Evolutionary conservation across 2,888 invertebrate species (phyloP).

Genomic region (Melipona beecheii): DNA sequence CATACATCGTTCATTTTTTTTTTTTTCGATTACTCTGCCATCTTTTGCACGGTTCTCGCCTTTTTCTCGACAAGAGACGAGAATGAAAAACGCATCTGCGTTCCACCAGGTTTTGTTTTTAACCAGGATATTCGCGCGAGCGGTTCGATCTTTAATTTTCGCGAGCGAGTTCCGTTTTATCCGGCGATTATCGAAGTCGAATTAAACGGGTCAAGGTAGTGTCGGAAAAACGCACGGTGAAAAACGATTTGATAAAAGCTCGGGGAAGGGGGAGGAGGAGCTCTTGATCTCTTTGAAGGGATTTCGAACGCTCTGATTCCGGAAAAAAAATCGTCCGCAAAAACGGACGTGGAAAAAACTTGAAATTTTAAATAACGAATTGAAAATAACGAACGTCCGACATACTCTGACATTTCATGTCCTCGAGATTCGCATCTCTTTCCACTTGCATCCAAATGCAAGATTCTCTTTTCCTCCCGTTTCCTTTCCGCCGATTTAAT

Average conservation of each 20-base stretch:
- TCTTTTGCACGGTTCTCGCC: neutral
- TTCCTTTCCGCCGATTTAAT: no score
- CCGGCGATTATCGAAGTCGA: neutral
- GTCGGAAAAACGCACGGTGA: neutral
- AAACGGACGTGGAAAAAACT: neutral
- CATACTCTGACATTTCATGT: no score
- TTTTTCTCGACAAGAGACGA: neutral
- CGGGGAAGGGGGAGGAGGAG: neutral
- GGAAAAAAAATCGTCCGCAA: neutral
- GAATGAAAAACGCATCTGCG: neutral
- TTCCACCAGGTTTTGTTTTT: neutral
- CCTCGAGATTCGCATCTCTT: no score
- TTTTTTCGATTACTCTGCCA: no score
- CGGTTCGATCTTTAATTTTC: neutral
- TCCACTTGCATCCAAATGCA: no score
- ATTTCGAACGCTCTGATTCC: neutral
- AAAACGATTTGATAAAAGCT: neutral
- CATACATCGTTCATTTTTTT: no score
- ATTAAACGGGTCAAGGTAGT: conserved; percentile 9
- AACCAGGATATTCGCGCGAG: neutral
- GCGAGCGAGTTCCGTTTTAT: neutral
- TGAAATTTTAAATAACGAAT: neutral
- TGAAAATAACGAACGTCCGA: neutral
- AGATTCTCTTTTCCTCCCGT: no score
- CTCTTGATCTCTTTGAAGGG: neutral